Conservation (phyloP, 2,797 vertebrate species). For the Micromesistius poutassou region DNA sequence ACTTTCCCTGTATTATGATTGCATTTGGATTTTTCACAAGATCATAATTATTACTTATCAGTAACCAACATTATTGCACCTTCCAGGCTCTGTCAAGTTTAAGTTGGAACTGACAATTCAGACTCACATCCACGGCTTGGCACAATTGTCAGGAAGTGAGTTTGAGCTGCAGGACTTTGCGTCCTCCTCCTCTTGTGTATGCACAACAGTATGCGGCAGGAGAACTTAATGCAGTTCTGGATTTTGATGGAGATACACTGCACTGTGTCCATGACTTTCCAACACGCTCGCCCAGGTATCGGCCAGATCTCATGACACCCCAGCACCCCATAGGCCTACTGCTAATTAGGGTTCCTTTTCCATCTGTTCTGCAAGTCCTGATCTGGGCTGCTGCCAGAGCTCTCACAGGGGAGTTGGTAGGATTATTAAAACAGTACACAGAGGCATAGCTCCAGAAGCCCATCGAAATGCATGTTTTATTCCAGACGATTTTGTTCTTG, state of each 20-base stretch:
- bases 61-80: not conserved
- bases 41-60: not conserved
- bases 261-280: not conserved
- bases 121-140: not conserved
- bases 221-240: not conserved
- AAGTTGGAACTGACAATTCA: not conserved
- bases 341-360: not conserved
- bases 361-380: not conserved
- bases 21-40: not conserved
- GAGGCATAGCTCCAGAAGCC: not conserved
- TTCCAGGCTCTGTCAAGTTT: not conserved
- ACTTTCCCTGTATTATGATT: not conserved
- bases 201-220: not conserved
- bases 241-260: not conserved
- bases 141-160: not conserved
- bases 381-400: not conserved
- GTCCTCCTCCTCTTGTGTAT: not conserved
- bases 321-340: not conserved
- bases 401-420: not conserved
- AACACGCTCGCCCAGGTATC: not conserved
- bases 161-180: slow-evolving; percentile 2
- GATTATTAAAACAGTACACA: not conserved
- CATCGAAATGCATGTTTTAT: not conserved
- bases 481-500: not conserved
- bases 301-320: not conserved